Base-by-base conservation (phyloP, 2,797 vertebrate genomes). In the Myoxocephalus aenaeus region DNA sequence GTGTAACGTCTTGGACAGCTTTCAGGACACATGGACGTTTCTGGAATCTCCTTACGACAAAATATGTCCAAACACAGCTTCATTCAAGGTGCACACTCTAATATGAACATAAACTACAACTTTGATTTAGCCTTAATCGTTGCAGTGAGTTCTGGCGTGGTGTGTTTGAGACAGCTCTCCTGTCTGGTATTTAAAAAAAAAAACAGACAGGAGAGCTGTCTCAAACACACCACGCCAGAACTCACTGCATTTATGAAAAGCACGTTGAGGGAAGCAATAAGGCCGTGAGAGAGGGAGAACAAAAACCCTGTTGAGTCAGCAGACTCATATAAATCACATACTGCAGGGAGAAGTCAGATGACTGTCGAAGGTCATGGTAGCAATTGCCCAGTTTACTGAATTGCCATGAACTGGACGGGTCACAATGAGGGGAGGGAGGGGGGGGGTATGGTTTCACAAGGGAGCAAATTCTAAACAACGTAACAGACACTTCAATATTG, bases 311-410 rank as follows among this genome's bases (percentile, higher is more conserved):
- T 81, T 87, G 74, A 90, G 85, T 94, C 92, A 93, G 88, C 88
- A 92, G 89, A 91, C 88, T 88, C 59, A 25, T 86, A 77, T 84
- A 86, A 94, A 85, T 86, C 79, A 86, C 82, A 87, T 83, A 85
- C 85, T 86, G 89, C 87, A 71, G 65, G 82, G 79, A 87, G 75
- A 81, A 87, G 89, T 94, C 94, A 93, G 92, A 92, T 94, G 92
- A 96, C 90, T 77, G 83, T 62, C 75, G 78, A 75, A 78, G 79
- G 87, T 89, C 89, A 87, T 46, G 80, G 48, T 12, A 72, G 81
- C 82, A 89, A 75, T 83, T 87, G 86, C 75, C 86, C 40, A 81
- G 77, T 83, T 86, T 74, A 50, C 65, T 79, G 65, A 80, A 90
- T 82, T 68, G 79, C 80, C 79, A 61, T 81, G 74, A 83, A 73